Base-by-base conservation (phyloP, 2,888 invertebrate genomes). In the Andricus curvator region DNA sequence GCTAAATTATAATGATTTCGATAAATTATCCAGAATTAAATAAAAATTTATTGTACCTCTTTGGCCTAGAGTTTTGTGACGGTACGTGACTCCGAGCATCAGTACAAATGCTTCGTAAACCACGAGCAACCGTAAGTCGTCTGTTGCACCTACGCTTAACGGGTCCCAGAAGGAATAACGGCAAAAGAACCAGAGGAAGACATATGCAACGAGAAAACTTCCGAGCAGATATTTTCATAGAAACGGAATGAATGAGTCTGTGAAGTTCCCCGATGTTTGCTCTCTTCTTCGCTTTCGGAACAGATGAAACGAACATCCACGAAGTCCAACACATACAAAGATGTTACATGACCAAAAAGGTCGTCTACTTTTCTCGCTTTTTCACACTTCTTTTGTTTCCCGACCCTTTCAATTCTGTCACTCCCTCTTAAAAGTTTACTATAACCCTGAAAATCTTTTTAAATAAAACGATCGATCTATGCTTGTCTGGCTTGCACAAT, bases 241-340 rank as follows among this genome's bases (percentile, higher is more conserved):
- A 51, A 80, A 68, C 62, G 68, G 60, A 77, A 80, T 80, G 68
- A 80, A 80, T 80, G 80, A 68, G 80, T 80, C 80, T 80, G 80
- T 80, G 77, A 80, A 80, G 80, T 80, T 80, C 60, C 17, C 64
- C 64, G 62, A 68, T 77, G 80, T 77, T 77, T 77, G 60, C 56
- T 70, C 51, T 66, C 56, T 68, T 56, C 44, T 77, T 37, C 66
- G 65, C 77, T 80, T 77, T 80, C 29, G 41, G 80, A 65, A 41
- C 67, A 78, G 67, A 51, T 44, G 44, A 66, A 80, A 77, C 67
- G 67, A 77, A 80, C 77, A 77, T 74, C 56, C 22, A 62, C 25
- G 25, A 13, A 15, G 15, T 13, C 25, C 17, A 15, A n/a, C n/a
- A n/a, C 48, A 68, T 22, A 70, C 51, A 56, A 56, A 74, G 13